A percentile compares a stretch with the other conserved stretches of the same genome.
These are phyloP conservation scores for Zaprionus lachaisei DNA, from an alignment of 1,140 invertebrate genomes.

Conservation along the genomic window DNA sequence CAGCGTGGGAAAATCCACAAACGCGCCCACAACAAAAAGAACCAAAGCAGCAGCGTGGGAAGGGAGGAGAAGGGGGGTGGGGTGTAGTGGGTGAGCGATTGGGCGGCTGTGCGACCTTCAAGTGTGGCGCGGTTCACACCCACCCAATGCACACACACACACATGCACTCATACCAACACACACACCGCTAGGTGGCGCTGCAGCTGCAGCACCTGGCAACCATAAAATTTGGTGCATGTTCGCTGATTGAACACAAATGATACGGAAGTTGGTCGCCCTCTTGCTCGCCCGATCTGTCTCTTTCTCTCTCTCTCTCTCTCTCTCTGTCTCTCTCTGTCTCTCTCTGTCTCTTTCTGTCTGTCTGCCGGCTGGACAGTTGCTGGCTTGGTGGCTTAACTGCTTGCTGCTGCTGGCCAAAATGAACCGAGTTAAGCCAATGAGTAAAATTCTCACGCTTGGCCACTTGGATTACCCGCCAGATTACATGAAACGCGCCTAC, in stretches of 20 bases:
- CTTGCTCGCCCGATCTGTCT: slow-evolving; percentile 6
- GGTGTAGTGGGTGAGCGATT: slow-evolving; percentile 11
- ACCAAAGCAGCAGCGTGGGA: not conserved
- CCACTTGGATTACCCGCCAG: slow-evolving; percentile 80
- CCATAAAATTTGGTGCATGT: slow-evolving; percentile 79
- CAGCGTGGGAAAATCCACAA: slow-evolving; percentile 74
- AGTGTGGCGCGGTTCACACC: slow-evolving; percentile 60
- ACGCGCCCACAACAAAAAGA: slow-evolving; percentile 24
- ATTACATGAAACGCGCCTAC: slow-evolving; percentile 81
- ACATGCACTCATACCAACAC: too few species aligned
- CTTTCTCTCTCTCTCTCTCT: not conserved
- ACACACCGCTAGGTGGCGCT: slow-evolving; percentile 39
- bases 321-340: not conserved
- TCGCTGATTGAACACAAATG: slow-evolving; percentile 81
- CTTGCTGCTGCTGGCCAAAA: not conserved
- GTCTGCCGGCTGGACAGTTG: slow-evolving; percentile 1
- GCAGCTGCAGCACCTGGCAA: slow-evolving; percentile 72
- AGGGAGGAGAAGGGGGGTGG: not conserved
- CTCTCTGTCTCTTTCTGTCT: not conserved
- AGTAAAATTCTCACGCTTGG: slow-evolving; percentile 81
- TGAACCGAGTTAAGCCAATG: slow-evolving; percentile 46
- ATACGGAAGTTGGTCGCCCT: slow-evolving; percentile 74
- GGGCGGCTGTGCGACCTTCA: slow-evolving; percentile 40
- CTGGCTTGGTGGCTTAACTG: not conserved
- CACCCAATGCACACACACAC: slow-evolving; percentile 24